Evolutionary conservation across 1,140 invertebrate genomes (phyloP), one percentile per base, ranked within the genome.

Genomic region (Drosophila tsacasi): DNA sequence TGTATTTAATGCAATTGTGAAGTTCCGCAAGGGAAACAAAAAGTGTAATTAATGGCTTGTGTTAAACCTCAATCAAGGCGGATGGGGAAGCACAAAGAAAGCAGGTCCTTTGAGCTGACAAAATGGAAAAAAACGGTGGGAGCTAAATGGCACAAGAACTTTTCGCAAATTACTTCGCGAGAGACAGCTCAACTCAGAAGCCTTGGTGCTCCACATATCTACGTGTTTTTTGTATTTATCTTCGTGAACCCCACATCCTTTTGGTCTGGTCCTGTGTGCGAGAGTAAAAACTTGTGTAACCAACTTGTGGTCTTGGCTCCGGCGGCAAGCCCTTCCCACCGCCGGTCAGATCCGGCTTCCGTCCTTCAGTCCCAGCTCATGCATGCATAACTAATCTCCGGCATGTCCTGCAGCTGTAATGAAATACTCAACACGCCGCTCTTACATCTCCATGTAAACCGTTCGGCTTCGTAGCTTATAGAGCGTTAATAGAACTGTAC

Each of bases 361-460:
- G 49, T 65, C 39, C 61, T 55, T 71, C 46, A 49, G 61, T 52
- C 60, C 61, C 61, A 37, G 65, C 35, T 72, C 57, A 63, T 73
- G 67, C 73, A 72, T 76, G 69, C 68, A 73, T 76, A 73, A 57
- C 42, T 55, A 76, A 72, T 72, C 57, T 49, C 65, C n/a, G 57
- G 50, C 50, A 73, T 47, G 52, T 61, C 73, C 58, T 76, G 68
- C 58, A 57, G 67, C 67, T 25, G 17, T 64, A 76, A 57, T 62
- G 59, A 63, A 76, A 72, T 50, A 42, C 44, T 58, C 10, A 30
- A 42, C 68, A 71, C 35, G 50, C 27, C 42, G 19, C n/a, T 64
- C 27, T 58, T 49, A 37, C 44, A 35, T 52, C n/a, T 50, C 35
- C 25, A 52, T 74, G 46, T 39, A 25, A 37, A 44, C 52, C 35